Base-by-base conservation (phyloP, 2,113 vertebrate species). In the Alces alces region DNA sequence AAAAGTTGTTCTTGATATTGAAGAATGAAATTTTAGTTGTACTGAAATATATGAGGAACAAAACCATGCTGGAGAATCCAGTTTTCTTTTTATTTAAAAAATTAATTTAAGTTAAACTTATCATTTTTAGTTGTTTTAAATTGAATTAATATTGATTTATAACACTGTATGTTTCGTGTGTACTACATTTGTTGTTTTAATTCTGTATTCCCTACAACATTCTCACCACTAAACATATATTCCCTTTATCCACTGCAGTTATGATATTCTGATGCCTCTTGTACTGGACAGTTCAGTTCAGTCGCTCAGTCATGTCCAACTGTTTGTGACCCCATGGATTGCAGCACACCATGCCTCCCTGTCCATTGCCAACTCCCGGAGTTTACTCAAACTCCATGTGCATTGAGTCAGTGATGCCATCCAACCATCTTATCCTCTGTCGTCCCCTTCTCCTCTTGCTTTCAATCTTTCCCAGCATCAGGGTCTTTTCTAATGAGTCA, bases 281-380 rank as follows among this genome's bases (percentile, higher is more conserved):
- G 27, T 19, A 45, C 25, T 27, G 33, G 47, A 30, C 66, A n/a
- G 1, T 43, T 14, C 36, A 76, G 21, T 76, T 76, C 39, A 76
- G 23, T 76, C 23, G 0, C 70, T 27, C 39, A 25, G n/a, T 73
- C 21, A 0, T 25, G n/a, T 73, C 5, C 66, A 39, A 6, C 36
- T 73, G 19, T 39, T 39, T 73, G 66, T 0, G 5, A 25, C 36
- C 66, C 5, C 10, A 25, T 1, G 66, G 21, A 39, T 13, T 73
- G 2, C n/a, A 73, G 66, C 36, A 39, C 21, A 0, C 36, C 66
- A 73, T 1, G 19, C 66, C 5, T 73, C 36, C 66, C 16, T 73
- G 21, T 25, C n/a, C 10, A 73, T 73, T 11, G 12, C 10, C 21
- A 39, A 39, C n/a, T 39, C 66, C n/a, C 36, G 2, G n/a, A 73